Percentiles rank a stretch among this genome's conserved stretches.
These are phyloP conservation scores for Stegostoma tigrinum DNA, from an alignment of 2,113 vertebrate species.

Conservation along the genomic window DNA sequence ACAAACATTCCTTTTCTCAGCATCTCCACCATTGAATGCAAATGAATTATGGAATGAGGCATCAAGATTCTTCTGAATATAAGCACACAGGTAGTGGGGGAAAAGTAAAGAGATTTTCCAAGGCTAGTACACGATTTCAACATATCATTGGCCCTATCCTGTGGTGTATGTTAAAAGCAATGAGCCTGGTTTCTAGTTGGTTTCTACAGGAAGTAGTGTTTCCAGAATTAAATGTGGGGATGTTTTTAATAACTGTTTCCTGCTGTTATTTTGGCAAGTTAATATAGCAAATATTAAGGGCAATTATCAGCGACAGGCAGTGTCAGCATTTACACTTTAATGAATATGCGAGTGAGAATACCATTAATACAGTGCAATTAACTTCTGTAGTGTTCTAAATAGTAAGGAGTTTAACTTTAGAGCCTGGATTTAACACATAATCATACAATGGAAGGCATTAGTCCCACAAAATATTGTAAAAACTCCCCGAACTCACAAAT, in stretches of 20 bases:
- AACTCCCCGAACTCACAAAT: conserved; percentile 3
- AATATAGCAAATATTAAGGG: conserved; percentile 2
- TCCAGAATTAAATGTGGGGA: not conserved
- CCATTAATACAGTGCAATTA: not conserved
- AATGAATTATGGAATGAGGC: not conserved
- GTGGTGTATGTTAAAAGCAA: not conserved
- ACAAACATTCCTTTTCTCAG: not conserved
- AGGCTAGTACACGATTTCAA: not conserved
- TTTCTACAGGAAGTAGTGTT: not conserved
- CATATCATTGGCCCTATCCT: not conserved
- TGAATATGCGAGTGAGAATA: not conserved
- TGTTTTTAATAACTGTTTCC: conserved; percentile 6
- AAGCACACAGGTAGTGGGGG: not conserved
- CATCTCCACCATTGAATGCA: not conserved
- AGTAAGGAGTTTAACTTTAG: not conserved
- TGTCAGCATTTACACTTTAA: not conserved
- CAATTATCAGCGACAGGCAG: not conserved
- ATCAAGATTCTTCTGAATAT: not conserved
- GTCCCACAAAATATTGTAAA: not conserved
- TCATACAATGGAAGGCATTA: not conserved
- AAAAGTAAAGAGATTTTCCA: not conserved
- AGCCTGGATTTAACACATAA: not conserved
- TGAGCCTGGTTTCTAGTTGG: not conserved
- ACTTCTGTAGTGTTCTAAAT: not conserved
- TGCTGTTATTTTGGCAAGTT: conserved; percentile 16